Percentiles rank a stretch among this genome's conserved stretches.
Evolutionary conservation across 2,888 invertebrate species (phyloP).

Genomic region (Lucinisca nassula): DNA sequence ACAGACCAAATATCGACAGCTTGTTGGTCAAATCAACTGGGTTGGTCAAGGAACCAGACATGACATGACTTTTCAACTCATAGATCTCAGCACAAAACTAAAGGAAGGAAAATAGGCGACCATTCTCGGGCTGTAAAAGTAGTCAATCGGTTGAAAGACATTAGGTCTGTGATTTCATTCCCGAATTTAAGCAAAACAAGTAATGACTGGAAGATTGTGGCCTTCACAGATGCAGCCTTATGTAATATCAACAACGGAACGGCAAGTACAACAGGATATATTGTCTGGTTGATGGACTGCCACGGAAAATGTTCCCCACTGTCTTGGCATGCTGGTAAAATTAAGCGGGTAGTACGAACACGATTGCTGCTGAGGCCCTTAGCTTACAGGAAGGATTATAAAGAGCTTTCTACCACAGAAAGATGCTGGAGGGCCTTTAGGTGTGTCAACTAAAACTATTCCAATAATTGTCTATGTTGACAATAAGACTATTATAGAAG

Average conservation of each 20-base stretch:
- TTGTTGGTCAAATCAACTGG: no score
- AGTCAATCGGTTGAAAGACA: neutral
- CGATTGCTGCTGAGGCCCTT: constrained; percentile 56
- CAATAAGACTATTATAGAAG: constrained; percentile 50
- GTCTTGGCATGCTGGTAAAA: constrained; percentile 52
- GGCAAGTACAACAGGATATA: constrained; percentile 51
- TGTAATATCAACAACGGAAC: no score
- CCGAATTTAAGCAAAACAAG: neutral
- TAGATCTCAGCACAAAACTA: no score
- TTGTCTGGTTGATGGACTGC: constrained; percentile 49
- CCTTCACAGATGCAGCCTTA: constrained; percentile 59
- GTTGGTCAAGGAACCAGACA: no score
- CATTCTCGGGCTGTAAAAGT: no score
- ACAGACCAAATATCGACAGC: no score
- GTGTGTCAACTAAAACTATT: no score
- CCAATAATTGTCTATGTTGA: constrained; percentile 43
- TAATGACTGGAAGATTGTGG: constrained; percentile 31
- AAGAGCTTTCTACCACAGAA: constrained; percentile 25
- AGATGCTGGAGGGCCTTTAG: constrained; percentile 28
- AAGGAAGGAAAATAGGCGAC: no score
- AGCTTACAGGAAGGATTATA: constrained; percentile 41
- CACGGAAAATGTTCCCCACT: constrained; percentile 54
- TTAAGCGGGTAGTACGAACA: constrained; percentile 57
- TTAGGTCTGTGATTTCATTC: neutral
- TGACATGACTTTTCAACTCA: no score